These are phyloP conservation scores for Pelecanus crispus DNA, from an alignment of 2,113 vertebrate genomes.

Conservation along the genomic window DNA sequence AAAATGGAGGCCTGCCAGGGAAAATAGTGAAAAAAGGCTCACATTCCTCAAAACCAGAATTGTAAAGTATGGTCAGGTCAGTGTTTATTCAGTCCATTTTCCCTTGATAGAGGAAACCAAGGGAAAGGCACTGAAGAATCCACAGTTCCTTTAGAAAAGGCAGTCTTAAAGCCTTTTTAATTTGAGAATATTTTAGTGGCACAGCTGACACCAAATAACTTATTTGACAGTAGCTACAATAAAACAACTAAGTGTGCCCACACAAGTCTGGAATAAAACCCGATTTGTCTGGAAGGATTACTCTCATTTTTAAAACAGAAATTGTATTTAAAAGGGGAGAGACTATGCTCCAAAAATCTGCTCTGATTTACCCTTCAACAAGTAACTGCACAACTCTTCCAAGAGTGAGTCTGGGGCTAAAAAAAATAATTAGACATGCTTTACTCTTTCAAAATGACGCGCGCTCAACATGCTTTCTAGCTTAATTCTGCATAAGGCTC, in stretches of 20 bases:
- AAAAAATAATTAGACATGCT: not conserved
- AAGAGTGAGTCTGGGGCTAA: not conserved
- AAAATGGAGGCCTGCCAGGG: conserved; percentile 11
- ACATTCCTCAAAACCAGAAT: conserved; percentile 41
- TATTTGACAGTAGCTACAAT: conserved; percentile 1
- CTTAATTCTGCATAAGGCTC: not conserved
- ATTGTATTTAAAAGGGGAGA: not conserved
- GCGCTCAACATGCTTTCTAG: not conserved
- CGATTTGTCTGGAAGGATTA: not conserved
- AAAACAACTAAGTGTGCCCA: not conserved
- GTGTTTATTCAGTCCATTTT: conserved; percentile 45
- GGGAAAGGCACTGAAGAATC: conserved; percentile 24
- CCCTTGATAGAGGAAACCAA: conserved; percentile 11
- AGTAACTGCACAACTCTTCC: not conserved
- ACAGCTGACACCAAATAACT: conserved; percentile 2
- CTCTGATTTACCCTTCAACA: not conserved
- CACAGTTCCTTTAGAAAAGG: not conserved
- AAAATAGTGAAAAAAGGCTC: conserved; percentile 33
- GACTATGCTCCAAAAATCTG: not conserved
- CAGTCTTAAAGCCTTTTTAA: not conserved
- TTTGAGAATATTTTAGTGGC: not conserved
- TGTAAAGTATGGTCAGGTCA: not conserved
- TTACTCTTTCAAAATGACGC: not conserved
- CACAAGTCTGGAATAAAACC: not conserved
- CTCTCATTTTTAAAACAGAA: not conserved